Evolutionary conservation across 2,113 vertebrate genomes (phyloP), one percentile per base, ranked within the genome.

Genomic region (Microtus montanus): DNA sequence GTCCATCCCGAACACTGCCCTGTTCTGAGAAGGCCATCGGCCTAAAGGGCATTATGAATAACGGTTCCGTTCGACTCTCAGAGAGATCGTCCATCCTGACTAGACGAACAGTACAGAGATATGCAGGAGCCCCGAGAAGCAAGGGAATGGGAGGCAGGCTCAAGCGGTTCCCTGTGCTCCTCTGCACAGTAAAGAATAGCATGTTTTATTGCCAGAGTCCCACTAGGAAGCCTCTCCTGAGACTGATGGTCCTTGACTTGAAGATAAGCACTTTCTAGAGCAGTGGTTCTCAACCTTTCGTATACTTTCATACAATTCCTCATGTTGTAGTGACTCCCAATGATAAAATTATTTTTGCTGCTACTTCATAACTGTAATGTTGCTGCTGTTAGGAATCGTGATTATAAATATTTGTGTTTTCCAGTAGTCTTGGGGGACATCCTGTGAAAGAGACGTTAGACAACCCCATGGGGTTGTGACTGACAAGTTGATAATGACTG

Each of bases 1-100:
- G 91, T 93, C 91, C 0, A 87, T 92, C 71, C 85, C 66, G 95
- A 97, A 91, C 38, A 86, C 91, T 66, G 93, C 74, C 83, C 47
- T 30, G 24, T 94, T 87, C 86, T 86, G 68, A 96, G 80, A 96
- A 96, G 73, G 86, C n/a, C 77, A 93, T 49, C 94, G 97, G 68
- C 96, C 96, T 96, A 74, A 97, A 96, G 91, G 97, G 61, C 79
- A 87, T 61, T 91, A 61, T 77, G 91, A 97, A 84, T 26, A 96
- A 90, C 82, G 91, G 87, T 82, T 95, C 95, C 78, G 63, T 4
- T 38, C 97, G 87, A 95, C 64, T 47, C 90, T 96, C 90, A 83
- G 80, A 80, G 95, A 70, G 85, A 91, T 35, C 74, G 95, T 73
- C 79, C 63, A 89, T 96, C 90, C 93, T 75, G 41, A 87, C 95